Percentiles rank a stretch among this genome's conserved stretches.
Conservation (phyloP, 2,113 vertebrate species). For the Forbesichthys agassizii region DNA sequence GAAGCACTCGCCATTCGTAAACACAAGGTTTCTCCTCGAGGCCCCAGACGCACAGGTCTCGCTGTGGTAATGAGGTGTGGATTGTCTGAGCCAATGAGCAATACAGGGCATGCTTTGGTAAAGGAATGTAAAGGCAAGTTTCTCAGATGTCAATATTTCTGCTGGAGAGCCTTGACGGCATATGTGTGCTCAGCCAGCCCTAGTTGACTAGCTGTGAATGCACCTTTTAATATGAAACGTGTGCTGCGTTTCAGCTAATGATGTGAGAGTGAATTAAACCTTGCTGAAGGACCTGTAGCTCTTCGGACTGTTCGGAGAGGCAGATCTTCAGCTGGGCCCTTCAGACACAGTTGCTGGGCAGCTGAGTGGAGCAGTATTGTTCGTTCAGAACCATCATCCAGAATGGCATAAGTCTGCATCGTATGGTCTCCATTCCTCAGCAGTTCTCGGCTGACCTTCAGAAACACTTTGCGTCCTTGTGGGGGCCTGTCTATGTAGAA, state of each 20-base stretch:
- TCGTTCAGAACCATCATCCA: not conserved
- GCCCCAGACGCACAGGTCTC: no score
- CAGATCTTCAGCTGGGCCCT: not conserved
- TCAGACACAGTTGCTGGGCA: not conserved
- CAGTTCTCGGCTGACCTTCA: not conserved
- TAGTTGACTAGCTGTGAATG: no score
- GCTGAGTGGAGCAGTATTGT: not conserved
- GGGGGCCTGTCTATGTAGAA: not conserved
- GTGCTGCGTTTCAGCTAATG: no score
- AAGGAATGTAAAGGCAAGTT: no score
- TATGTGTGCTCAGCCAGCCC: no score
- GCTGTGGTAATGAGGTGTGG: no score
- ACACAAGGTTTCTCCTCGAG: not conserved
- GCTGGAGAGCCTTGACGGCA: no score
- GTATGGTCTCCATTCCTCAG: not conserved
- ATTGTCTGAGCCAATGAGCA: no score
- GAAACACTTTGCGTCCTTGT: not conserved
- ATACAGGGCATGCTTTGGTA: no score
- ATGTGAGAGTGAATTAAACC: not conserved
- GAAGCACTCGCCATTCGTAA: not conserved
- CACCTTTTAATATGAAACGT: conserved; percentile 5
- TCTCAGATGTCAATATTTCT: no score
- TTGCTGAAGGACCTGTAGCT: not conserved
- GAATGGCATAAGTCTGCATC: not conserved
- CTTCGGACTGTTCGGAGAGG: not conserved